These are phyloP conservation scores for Allolobophora icterica DNA, from an alignment of 2,888 invertebrate genomes.

Conservation along the genomic window DNA sequence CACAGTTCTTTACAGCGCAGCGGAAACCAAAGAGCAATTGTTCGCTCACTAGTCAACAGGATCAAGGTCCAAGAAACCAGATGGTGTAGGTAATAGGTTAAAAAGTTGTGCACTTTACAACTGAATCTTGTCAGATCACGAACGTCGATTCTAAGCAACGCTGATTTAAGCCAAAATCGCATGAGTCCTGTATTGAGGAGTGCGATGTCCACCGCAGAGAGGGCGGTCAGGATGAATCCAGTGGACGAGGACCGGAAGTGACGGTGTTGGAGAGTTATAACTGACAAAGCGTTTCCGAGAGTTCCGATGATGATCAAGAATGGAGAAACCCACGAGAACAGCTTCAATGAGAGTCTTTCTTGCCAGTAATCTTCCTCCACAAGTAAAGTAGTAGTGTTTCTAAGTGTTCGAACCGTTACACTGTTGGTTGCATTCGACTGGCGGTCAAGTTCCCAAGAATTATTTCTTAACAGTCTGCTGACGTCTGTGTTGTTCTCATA, in stretches of 20 bases:
- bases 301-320: constrained; percentile 34
- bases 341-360: not conserved
- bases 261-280: constrained; percentile 26
- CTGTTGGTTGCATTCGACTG: not conserved
- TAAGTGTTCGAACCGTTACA: not conserved
- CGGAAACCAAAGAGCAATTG: constrained; percentile 30
- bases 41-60: constrained; percentile 34
- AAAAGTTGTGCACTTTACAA: constrained; percentile 28
- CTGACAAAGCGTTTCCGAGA: constrained; percentile 26
- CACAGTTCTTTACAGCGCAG: not conserved
- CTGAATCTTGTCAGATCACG: not conserved
- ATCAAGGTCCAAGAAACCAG: constrained; percentile 39
- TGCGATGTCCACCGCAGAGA: constrained; percentile 36
- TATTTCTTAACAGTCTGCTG: not conserved
- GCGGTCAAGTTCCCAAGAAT: not conserved
- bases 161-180: constrained; percentile 26
- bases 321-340: not conserved
- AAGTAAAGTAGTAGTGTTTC: not conserved
- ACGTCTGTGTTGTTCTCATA: not conserved
- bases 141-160: not conserved
- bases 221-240: constrained; percentile 33
- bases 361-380: not conserved
- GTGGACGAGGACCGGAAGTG: constrained; percentile 24
- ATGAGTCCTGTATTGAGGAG: constrained; percentile 28
- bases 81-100: constrained; percentile 32